Evolutionary conservation across 2,888 invertebrate species (phyloP).

Genomic region (Flexamia atlantica): DNA sequence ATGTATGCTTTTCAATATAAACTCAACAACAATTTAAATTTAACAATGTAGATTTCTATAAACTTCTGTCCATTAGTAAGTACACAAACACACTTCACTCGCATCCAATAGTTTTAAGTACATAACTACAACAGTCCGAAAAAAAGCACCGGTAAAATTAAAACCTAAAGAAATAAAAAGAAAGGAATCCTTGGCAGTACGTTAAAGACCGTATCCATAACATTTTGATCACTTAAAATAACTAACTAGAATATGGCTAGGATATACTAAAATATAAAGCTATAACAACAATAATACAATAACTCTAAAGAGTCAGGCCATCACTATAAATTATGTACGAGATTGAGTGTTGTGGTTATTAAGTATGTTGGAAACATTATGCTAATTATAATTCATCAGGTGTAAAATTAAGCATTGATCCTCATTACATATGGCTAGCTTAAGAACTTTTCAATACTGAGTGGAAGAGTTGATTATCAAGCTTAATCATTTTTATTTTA

Average conservation of each 20-base stretch:
- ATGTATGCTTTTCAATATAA: conserved; percentile 57
- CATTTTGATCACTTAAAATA: conserved; percentile 48
- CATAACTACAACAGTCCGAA: conserved; percentile 54
- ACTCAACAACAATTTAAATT: conserved; percentile 62
- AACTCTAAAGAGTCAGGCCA: conserved; percentile 29
- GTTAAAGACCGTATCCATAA: conserved; percentile 1
- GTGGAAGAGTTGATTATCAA: conserved; percentile 9
- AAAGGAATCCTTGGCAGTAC: conserved; percentile 22
- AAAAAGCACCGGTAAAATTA: conserved; percentile 59
- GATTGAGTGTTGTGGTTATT: not conserved
- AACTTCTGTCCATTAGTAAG: conserved; percentile 55
- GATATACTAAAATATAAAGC: conserved; percentile 37
- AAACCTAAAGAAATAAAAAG: conserved; percentile 33
- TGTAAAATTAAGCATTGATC: conserved; percentile 4
- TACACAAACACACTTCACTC: conserved; percentile 50
- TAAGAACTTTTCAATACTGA: conserved; percentile 12
- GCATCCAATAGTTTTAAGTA: conserved; percentile 57
- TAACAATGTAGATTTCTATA: conserved; percentile 61
- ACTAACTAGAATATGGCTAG: conserved; percentile 31
- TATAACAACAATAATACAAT: conserved; percentile 46
- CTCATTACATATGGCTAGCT: not conserved
- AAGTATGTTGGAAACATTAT: not conserved
- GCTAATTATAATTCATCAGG: not conserved
- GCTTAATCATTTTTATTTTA: not conserved
- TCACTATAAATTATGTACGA: not conserved